Conservation (phyloP, 23 tunicate species). For the Aplidium turbinatum region DNA sequence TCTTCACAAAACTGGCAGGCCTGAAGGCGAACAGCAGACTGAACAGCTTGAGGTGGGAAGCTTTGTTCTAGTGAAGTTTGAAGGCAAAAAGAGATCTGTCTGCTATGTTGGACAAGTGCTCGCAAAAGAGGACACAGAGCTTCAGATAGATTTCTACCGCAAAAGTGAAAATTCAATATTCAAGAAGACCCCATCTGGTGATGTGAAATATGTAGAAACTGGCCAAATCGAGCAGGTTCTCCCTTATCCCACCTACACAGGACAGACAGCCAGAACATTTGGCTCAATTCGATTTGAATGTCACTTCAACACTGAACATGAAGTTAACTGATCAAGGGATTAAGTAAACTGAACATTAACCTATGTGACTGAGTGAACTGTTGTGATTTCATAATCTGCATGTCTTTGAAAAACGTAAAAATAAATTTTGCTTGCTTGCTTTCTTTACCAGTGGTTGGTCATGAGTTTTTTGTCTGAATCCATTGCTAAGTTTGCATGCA, state of each 20-base stretch:
- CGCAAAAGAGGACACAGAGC: background rate
- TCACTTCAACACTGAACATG: background rate
- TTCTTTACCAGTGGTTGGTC: too few species aligned
- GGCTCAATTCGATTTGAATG: background rate
- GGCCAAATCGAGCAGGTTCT: background rate
- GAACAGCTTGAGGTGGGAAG: background rate
- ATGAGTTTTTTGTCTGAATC: too few species aligned
- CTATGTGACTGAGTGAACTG: background rate
- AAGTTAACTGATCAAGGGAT: too few species aligned
- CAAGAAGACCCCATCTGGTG: conserved; percentile 11
- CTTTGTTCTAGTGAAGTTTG: conserved; percentile 12
- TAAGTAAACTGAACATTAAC: background rate
- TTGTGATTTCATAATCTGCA: background rate
- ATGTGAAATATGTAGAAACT: conserved; percentile 3
- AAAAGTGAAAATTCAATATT: conserved; percentile 8
- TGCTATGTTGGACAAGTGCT: conserved; percentile 16
- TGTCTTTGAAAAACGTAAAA: background rate
- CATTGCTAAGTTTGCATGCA: too few species aligned
- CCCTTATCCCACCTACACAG: background rate
- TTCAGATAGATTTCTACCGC: background rate
- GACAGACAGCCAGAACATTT: conserved; percentile 8
- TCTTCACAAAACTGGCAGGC: too few species aligned
- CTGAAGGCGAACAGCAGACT: background rate
- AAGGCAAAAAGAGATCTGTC: conserved; percentile 14
- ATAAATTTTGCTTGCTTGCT: too few species aligned